Base-by-base conservation (phyloP, 2,888 invertebrate genomes). In the Noctua pronuba region DNA sequence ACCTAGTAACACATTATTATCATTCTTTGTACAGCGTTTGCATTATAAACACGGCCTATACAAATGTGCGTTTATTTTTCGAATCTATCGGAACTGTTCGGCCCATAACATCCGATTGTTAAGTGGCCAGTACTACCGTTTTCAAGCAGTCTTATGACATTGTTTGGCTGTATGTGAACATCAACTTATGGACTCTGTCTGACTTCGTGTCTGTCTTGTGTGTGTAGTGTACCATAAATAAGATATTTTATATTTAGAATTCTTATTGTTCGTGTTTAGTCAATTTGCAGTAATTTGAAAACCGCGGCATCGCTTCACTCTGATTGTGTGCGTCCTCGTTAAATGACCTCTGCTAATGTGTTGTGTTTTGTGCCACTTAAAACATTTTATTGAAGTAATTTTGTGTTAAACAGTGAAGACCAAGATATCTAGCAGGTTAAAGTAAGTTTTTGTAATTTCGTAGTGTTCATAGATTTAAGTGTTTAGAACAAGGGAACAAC, bases 1-100 rank as follows among this genome's bases (percentile, higher is more conserved):
- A 83, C 77, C 73, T 80, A 83, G 74, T 71, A 67, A 77, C 66
- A 80, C 73, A 68, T 64, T 68, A 84, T 75, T 73, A 83, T 68
- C 81, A 83, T 64, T 76, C n/a, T 71, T 28, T 73, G 71, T 21
- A 71, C 76, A 28, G 16, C 31, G 44, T 70, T 73, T 52, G 66
- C 62, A 73, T 46, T 80, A 62, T 35, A 80, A 55, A 80, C 80
- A 83, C 35, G 38, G 60, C 16, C 0, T 52, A 5, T 16, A 31
- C 31, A 52, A 55, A 49, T 44, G n/a, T 69, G 35, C 16, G 31
- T 74, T n/a, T 69, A 77, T 71, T 77, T 82, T 67, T 67, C 2
- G 11, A 60, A 31, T 69, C 8, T 77, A 16, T 55, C 24, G 24
- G 38, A 67, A 67, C 41, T 81, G 5, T 49, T 11, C 7, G 13